Conservation (phyloP, 2,888 invertebrate genomes). For the Oasisia sp. region DNA sequence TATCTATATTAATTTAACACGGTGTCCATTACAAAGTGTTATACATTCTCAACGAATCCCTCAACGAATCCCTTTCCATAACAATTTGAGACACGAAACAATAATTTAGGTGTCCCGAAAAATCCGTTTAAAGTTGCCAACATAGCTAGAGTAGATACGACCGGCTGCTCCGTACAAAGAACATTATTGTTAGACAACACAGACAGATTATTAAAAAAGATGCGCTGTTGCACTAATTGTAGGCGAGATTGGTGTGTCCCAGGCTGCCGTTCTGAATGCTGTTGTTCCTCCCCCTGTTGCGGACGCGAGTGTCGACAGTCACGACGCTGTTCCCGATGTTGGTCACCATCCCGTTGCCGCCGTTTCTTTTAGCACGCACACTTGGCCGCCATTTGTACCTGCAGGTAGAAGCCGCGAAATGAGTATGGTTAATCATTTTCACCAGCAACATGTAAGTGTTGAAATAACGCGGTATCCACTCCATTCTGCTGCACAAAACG, state of each 20-base stretch:
- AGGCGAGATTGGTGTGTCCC: background rate
- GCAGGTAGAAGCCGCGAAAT: background rate
- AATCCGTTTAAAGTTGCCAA: no score
- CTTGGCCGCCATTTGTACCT: conserved; percentile 3
- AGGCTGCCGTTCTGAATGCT: background rate
- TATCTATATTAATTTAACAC: no score
- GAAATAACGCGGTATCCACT: no score
- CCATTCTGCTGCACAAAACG: no score
- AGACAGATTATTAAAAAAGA: background rate
- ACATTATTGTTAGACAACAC: background rate
- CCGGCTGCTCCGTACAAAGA: background rate
- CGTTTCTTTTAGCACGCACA: background rate
- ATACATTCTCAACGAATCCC: no score
- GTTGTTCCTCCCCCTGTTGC: background rate
- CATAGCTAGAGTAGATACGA: background rate
- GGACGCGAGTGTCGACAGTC: background rate
- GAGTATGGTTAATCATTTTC: background rate
- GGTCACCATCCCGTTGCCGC: background rate
- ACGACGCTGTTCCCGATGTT: background rate
- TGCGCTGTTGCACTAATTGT: background rate
- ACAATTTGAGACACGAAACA: no score
- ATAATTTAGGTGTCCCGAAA: no score
- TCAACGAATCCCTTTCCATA: no score
- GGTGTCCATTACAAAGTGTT: no score
- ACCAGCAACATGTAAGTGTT: background rate